Evolutionary conservation across 2,797 vertebrate species (phyloP).

Genomic region (Chelon labrosus): DNA sequence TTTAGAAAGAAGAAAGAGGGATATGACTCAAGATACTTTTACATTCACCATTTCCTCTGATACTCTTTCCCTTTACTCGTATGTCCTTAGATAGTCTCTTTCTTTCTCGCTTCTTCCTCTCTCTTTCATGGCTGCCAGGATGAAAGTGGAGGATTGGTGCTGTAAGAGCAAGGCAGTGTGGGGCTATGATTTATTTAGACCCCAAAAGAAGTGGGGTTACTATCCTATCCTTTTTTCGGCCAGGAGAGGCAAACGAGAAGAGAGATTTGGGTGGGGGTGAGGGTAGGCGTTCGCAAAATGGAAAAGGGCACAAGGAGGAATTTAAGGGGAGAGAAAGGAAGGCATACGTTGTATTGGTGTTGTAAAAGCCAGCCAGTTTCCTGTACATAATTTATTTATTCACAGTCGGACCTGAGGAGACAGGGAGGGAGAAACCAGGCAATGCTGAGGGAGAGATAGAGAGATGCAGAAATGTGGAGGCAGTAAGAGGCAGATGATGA

Average conservation of each 20-base stretch:
- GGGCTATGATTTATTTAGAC: conserved; percentile 79
- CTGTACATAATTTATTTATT: conserved; percentile 77
- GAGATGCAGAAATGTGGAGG: conserved; percentile 24
- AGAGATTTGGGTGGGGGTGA: conserved; percentile 23
- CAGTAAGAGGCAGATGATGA: conserved; percentile 9
- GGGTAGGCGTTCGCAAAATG: conserved; percentile 47
- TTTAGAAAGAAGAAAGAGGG: conserved; percentile 40
- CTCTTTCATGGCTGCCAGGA: conserved; percentile 67
- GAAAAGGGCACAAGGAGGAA: conserved; percentile 39
- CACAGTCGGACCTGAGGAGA: conserved; percentile 59
- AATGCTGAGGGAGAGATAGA: conserved; percentile 18
- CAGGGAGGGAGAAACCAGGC: conserved; percentile 8
- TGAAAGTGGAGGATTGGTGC: conserved; percentile 68
- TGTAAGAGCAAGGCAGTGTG: conserved; percentile 69
- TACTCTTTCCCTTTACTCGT: conserved; percentile 54
- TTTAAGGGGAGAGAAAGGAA: conserved; percentile 31
- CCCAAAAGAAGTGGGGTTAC: conserved; percentile 63
- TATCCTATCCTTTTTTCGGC: conserved; percentile 43
- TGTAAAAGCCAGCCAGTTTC: conserved; percentile 71
- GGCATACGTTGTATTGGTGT: conserved; percentile 47
- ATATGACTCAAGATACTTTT: conserved; percentile 61
- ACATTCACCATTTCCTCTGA: conserved; percentile 62
- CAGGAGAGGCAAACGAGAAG: conserved; percentile 41
- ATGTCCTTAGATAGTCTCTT: conserved; percentile 57
- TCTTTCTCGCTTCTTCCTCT: conserved; percentile 26